Base-by-base conservation (phyloP, 2,888 invertebrate genomes). In the Pomacea canaliculata region DNA sequence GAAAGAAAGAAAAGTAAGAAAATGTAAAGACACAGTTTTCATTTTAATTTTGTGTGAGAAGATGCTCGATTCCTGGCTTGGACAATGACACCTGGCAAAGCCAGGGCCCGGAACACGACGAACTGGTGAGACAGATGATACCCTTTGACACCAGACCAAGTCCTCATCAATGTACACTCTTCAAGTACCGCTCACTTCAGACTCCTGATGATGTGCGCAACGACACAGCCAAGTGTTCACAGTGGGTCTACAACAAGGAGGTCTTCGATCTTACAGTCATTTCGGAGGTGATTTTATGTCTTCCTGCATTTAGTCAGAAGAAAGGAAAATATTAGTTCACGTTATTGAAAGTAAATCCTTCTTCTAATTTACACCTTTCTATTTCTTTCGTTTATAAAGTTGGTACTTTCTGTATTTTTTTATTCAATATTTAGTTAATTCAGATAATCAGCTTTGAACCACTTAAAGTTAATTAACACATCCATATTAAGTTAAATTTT, bases 221-320 rank as follows among this genome's bases (percentile, higher is more conserved):
- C 23, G 71, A 67, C 7, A 78, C 79, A 7, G 13, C 37, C 1
- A 4, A 16, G 5, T 80, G 79, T 49, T 13, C 49, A 56, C 46
- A 65, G 46, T 80, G 78, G 77, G 79, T 80, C 10, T 80, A 80
- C 74, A 71, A 66, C 56, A 78, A 78, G 68, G 76, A 73, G n/a
- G 56, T 60, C 3, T 80, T 76, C 63, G 68, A 71, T 65, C n/a
- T 19, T 5, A 80, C 79, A 0, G 76, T 80, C 49, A 71, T 78
- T 23, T 71, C 78, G 0, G 78, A 80, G 66, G 79, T 80, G 59
- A 56, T 70, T 48, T 63, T 63, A 5, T 63, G 63, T 63, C 63
- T 63, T 2, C 10, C 63, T 19, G 63, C 10, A 12, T 63, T 3
- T 63, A 16, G 51, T 2, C 16, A 56, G 16, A 7, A 56, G 4